These are phyloP conservation scores for Tinea trinotella DNA, from an alignment of 2,888 invertebrate genomes.

Conservation along the genomic window DNA sequence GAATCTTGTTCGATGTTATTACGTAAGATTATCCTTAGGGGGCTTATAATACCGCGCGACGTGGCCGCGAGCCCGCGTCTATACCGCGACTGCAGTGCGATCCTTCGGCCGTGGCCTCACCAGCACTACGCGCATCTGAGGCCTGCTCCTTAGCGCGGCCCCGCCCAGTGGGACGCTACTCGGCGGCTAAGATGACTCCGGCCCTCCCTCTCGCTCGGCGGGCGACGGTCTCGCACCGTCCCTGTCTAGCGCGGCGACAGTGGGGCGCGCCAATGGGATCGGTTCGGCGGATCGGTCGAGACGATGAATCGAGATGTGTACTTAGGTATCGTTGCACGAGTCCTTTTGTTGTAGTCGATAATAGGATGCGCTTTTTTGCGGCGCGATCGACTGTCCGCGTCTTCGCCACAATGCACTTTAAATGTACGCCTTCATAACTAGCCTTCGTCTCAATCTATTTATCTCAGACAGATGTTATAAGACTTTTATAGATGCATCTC, in stretches of 20 bases:
- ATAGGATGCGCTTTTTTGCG: conserved; percentile 71
- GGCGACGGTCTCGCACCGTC: conserved; percentile 37
- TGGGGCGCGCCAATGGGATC: conserved; percentile 71
- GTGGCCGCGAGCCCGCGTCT: conserved; percentile 45
- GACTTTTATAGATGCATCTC: not conserved
- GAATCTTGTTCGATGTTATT: conserved; percentile 51
- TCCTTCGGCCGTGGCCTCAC: conserved; percentile 74
- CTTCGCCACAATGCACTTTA: not conserved
- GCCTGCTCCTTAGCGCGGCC: conserved; percentile 71
- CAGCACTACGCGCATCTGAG: conserved; percentile 76
- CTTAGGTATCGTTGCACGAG: conserved; percentile 71
- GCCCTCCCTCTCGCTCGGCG: conserved; percentile 55
- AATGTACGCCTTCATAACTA: not conserved
- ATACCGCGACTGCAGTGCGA: conserved; percentile 69
- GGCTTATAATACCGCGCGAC: conserved; percentile 33
- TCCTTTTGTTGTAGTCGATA: conserved; percentile 72
- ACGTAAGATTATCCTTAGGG: conserved; percentile 62
- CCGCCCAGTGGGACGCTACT: conserved; percentile 75
- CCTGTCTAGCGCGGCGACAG: conserved; percentile 60
- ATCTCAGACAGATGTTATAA: not conserved
- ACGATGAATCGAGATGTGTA: conserved; percentile 73
- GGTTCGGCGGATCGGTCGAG: conserved; percentile 61
- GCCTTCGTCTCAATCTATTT: not conserved
- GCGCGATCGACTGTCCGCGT: conserved; percentile 49
- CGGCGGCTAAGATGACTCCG: conserved; percentile 68